These are phyloP conservation scores for Erpornis zantholeuca DNA, from an alignment of 2,113 vertebrate species.

Conservation along the genomic window DNA sequence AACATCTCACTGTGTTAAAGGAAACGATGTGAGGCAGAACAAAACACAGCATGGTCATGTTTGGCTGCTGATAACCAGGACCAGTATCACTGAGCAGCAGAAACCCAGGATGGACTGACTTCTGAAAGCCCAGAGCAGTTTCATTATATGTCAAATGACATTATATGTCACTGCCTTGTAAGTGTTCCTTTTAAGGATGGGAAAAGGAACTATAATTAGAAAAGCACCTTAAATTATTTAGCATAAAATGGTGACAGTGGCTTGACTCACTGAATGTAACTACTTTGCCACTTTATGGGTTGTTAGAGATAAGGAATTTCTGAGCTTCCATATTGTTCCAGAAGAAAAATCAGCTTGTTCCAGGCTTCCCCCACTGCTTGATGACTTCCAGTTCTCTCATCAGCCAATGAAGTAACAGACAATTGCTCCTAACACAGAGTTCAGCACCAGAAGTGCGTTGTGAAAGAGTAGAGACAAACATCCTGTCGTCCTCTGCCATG, in stretches of 20 bases:
- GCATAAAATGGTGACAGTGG: not conserved
- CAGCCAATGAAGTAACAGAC: not conserved
- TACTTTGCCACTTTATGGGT: not conserved
- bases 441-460: not conserved
- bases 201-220: not conserved
- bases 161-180: not conserved
- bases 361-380: constrained; percentile 44
- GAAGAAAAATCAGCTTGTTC: constrained; percentile 31
- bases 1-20: not conserved
- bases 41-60: not conserved
- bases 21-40: not conserved
- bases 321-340: not conserved
- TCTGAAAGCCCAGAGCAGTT: not conserved
- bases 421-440: not conserved
- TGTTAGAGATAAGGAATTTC: constrained; percentile 48
- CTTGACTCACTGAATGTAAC: not conserved
- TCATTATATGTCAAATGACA: not conserved
- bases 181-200: not conserved
- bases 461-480: not conserved
- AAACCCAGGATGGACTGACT: not conserved
- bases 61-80: constrained; percentile 37
- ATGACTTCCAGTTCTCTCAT: not conserved
- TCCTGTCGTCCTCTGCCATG: not conserved
- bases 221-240: constrained; percentile 2
- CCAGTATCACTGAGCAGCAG: constrained; percentile 38